Evolutionary conservation across 2,113 vertebrate genomes (phyloP).

Genomic region (Gavialis gangeticus): DNA sequence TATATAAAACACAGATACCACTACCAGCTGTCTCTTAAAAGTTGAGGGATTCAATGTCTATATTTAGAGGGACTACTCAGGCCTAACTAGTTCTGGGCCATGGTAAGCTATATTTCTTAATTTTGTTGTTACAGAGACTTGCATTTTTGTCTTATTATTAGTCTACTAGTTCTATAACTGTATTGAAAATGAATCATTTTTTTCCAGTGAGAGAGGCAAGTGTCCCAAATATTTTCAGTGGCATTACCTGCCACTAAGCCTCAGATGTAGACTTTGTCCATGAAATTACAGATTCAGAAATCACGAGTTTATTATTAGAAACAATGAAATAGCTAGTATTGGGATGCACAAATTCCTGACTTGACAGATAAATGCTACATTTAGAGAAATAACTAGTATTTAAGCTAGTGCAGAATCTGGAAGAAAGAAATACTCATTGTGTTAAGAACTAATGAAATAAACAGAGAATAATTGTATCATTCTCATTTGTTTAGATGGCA

Average conservation of each 20-base stretch:
- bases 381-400: background rate
- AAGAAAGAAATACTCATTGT: background rate
- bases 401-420: background rate
- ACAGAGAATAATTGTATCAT: background rate
- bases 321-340: background rate
- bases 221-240: background rate
- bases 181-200: slow-evolving; percentile 16
- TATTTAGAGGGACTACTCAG: too few relatives aligned
- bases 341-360: background rate
- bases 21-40: too few relatives aligned
- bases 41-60: too few relatives aligned
- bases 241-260: background rate
- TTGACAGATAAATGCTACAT: background rate
- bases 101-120: slow-evolving; percentile 46
- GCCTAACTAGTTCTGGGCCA: too few relatives aligned
- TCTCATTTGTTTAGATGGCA: background rate
- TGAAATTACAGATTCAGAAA: background rate
- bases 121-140: slow-evolving; percentile 47
- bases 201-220: slow-evolving; percentile 22
- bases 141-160: slow-evolving; percentile 46
- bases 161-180: slow-evolving; percentile 1
- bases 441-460: background rate
- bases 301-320: background rate
- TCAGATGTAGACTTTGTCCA: background rate
- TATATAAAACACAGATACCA: too few relatives aligned